phyloP scores from a whole-genome alignment of 2,888 invertebrate genomes.

The Aspidapion aeneum region DNA sequence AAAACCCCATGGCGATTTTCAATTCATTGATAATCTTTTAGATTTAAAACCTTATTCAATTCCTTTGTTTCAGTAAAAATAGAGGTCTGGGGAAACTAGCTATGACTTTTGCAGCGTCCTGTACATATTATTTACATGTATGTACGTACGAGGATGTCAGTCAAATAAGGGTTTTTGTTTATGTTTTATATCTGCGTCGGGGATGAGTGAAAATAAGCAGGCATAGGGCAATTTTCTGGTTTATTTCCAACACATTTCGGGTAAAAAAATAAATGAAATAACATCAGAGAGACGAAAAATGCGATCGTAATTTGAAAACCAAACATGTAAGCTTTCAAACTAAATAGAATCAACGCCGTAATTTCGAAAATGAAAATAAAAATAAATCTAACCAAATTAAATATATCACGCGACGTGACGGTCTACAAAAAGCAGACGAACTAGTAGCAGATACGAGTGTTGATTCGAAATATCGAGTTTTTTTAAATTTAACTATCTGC shows the following conservation, averaged over 20 bases:
- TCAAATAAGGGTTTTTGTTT: conserved; percentile 36
- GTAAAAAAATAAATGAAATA: neutral
- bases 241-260: neutral
- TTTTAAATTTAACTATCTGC: too few species aligned
- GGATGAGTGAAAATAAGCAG: conserved; percentile 7
- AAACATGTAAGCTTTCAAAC: neutral
- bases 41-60: too few species aligned
- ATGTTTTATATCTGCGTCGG: conserved; percentile 34
- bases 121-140: too few species aligned
- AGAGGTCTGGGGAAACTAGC: too few species aligned
- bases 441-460: too few species aligned
- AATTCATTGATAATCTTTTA: too few species aligned
- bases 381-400: neutral
- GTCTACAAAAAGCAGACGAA: too few species aligned
- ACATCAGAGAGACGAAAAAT: neutral
- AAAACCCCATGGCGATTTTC: too few species aligned
- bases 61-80: too few species aligned
- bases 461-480: too few species aligned
- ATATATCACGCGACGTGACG: too few species aligned
- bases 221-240: neutral
- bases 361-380: neutral
- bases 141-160: conserved; percentile 1
- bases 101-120: too few species aligned
- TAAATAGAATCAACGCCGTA: neutral
- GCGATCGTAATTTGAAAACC: neutral